phyloP scores from a whole-genome alignment of 2,797 vertebrate genomes.

The Syngnathus acus region DNA sequence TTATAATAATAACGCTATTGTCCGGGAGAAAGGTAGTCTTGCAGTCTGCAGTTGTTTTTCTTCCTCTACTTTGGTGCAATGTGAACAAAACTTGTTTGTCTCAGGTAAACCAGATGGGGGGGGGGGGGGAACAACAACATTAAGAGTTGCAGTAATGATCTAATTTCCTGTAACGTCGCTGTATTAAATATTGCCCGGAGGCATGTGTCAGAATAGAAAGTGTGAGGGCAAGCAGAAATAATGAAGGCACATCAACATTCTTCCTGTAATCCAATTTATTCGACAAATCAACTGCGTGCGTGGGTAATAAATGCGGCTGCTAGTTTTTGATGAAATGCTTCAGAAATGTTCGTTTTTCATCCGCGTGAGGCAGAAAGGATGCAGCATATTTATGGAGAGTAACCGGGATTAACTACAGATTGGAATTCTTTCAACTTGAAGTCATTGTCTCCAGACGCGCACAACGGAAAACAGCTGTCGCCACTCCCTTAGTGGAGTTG shows the following conservation, averaged over 20 bases:
- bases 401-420: background rate
- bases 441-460: background rate
- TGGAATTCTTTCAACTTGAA: background rate
- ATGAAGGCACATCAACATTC: conserved; percentile 26
- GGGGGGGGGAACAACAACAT: background rate
- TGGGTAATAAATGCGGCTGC: background rate
- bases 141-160: background rate
- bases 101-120: background rate
- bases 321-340: background rate
- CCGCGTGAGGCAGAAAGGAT: background rate
- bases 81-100: background rate
- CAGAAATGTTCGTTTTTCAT: background rate
- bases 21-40: background rate
- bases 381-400: background rate
- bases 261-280: conserved; percentile 16
- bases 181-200: conserved; percentile 7
- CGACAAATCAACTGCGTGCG: conserved; percentile 1
- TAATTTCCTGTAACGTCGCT: conserved; percentile 5
- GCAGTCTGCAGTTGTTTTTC: background rate
- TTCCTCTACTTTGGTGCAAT: background rate
- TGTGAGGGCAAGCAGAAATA: conserved; percentile 25
- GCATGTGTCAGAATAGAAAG: conserved; percentile 18
- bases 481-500: background rate
- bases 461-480: background rate
- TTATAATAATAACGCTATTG: background rate